Evolutionary conservation across 2,797 vertebrate species (phyloP), one percentile per base, ranked within the genome.

Genomic region (Coilia nasus): DNA sequence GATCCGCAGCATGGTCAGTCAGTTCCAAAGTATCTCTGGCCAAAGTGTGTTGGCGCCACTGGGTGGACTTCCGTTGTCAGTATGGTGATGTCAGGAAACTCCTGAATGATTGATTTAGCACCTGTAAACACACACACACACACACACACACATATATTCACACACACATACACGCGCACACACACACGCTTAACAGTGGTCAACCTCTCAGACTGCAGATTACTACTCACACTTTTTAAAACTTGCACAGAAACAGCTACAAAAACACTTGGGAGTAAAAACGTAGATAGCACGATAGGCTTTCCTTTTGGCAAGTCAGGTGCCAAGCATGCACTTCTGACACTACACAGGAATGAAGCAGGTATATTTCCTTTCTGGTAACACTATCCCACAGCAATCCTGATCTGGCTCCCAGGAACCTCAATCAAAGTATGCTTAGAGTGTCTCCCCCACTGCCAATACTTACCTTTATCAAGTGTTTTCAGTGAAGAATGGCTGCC

Each of bases 11-110:
- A 0, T 75, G n/a, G 88, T 95, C 83, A 98, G 91, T 99, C 98
- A 17, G 98, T 99, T 88, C 98, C 98, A 89, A 99, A 99, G 88
- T 99, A 99, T 93, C 97, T 97, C 94, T 99, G 97, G 92, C 98
- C 98, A 82, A 99, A 99, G 93, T 99, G 98, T 86, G 98, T 99
- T 3, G 98, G 98, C 81, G 98, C 98, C 87, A 99, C 97, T 2
- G 97, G 96, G 85, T 99, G 97, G 88, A 99, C 97, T 93, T 99
- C 98, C 28, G 98, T 99, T 50, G 98, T 98, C 93, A 99, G 92
- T 93, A 99, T 99, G 86, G 98, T 99, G 94, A 99, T 99, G 82
- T 99, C 98, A 46, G 98, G 98, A 92, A 99, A 99, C 92, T 99
- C 98, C 90, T 99, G 96, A 91, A 99, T 97, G 89, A 99, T 99